These are phyloP conservation scores for Drosophila nikananu DNA, from an alignment of 1,140 invertebrate genomes.

Conservation along the genomic window DNA sequence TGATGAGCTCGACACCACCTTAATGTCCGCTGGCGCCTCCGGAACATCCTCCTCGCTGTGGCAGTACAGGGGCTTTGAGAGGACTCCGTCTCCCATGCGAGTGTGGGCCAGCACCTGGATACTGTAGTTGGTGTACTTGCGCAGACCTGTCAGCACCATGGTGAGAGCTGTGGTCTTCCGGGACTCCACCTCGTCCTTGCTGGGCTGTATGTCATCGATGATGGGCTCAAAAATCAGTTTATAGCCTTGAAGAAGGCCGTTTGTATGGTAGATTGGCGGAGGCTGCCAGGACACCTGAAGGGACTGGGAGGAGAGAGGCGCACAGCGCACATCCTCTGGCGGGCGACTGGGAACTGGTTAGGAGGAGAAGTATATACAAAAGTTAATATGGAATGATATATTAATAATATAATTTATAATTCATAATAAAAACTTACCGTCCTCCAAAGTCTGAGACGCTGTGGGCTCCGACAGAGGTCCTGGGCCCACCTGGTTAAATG, in stretches of 20 bases:
- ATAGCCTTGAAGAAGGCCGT: conserved; percentile 94
- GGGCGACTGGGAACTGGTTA: conserved; percentile 89
- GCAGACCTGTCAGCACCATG: conserved; percentile 89
- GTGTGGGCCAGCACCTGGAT: conserved; percentile 93
- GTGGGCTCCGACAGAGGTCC: conserved; percentile 92
- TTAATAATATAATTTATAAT: not conserved
- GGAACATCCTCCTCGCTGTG: conserved; percentile 95
- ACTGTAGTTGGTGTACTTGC: conserved; percentile 94
- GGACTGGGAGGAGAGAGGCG: conserved; percentile 90
- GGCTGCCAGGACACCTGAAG: conserved; percentile 94
- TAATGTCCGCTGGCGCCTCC: conserved; percentile 92
- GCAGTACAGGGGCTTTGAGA: conserved; percentile 90
- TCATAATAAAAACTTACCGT: conserved; percentile 87
- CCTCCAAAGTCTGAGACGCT: conserved; percentile 92
- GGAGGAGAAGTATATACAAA: not conserved
- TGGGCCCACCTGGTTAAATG: conserved; percentile 93
- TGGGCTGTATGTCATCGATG: conserved; percentile 84
- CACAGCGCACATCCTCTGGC: conserved; percentile 91
- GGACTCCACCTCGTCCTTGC: conserved; percentile 88
- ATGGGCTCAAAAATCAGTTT: conserved; percentile 91
- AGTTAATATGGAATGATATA: no score
- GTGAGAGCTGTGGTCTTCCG: conserved; percentile 90
- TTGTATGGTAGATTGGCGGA: conserved; percentile 90
- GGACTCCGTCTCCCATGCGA: conserved; percentile 91
- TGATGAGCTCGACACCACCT: conserved; percentile 91